Evolutionary conservation across 1,140 invertebrate species (phyloP), one percentile per base, ranked within the genome.

Genomic region (Teleogryllus occipitalis): DNA sequence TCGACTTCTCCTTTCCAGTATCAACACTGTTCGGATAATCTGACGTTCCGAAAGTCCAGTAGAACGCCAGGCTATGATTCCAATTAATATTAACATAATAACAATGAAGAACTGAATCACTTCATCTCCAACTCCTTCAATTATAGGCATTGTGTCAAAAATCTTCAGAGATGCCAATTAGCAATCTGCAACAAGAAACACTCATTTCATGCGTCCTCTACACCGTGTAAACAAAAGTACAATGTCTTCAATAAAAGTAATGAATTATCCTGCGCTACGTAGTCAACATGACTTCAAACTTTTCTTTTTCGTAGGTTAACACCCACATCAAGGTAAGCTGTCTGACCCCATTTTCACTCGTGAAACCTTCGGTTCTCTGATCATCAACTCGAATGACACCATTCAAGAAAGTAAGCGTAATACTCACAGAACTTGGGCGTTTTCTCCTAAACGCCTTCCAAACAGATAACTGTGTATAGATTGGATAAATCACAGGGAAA

Each of bases 81-180:
- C 89, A n/a, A 93, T 85, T 7, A 91, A 80, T 3, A 92, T 83
- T 14, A 92, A 85, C 27, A 91, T 82, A 79, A 94, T 84, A 47
- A 90, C 83, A 39, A 90, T 88, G 82, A 93, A 90, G 84, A 94
- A 93, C 81, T 94, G 87, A 27, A 91, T 89, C 46, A 95, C 93
- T 89, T 95, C 94, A 87, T 95, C 93, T n/a, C 93, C 93, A 47
- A 95, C 87, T 49, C 93, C 94, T 84, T 94, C 92, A 77, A 95
- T 92, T 80, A 93, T 84, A 80, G 90, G 86, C 92, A 93, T 93
- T 80, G 83, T n/a, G 21, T 22, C 22, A 74, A 22, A 48, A 12
- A 49, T 18, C 7, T 47, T 74, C 21, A 15, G 47, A 78, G 12
- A 39, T 79, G 78, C 21, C 27, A 39, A 39, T 39, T 39, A 39